Conservation (phyloP, 2,113 vertebrate genomes). For the Pteropus alecto region DNA sequence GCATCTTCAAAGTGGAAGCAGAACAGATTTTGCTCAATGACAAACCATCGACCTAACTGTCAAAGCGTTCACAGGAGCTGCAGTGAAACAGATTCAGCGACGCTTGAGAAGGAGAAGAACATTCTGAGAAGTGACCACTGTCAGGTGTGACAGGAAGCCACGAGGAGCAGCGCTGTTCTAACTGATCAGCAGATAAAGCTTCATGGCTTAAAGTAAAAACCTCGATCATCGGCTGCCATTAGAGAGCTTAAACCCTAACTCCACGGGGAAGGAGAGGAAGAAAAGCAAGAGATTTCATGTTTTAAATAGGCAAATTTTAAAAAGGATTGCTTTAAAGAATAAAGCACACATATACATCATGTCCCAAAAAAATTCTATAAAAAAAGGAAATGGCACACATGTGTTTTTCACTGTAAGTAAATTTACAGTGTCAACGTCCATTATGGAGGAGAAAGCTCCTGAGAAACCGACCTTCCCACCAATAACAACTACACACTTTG, state of each 20-base stretch:
- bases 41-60: neutral
- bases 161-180: neutral
- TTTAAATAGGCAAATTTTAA: neutral
- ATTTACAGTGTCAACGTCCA: neutral
- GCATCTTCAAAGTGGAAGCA: neutral
- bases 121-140: neutral
- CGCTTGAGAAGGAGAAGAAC: neutral
- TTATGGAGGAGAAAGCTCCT: neutral
- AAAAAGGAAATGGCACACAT: neutral
- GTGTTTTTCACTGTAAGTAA: neutral
- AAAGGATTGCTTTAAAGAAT: neutral
- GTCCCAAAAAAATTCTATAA: neutral
- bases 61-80: neutral
- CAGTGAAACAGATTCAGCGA: neutral
- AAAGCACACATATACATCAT: neutral
- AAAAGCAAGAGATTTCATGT: neutral
- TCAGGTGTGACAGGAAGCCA: neutral
- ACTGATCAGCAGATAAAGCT: neutral
- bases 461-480: neutral
- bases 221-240: neutral
- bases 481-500: neutral
- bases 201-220: neutral
- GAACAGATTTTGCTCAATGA: neutral
- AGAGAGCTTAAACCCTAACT: neutral
- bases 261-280: neutral